Conservation (phyloP, 2,888 invertebrate genomes). For the Drosophila robusta region DNA sequence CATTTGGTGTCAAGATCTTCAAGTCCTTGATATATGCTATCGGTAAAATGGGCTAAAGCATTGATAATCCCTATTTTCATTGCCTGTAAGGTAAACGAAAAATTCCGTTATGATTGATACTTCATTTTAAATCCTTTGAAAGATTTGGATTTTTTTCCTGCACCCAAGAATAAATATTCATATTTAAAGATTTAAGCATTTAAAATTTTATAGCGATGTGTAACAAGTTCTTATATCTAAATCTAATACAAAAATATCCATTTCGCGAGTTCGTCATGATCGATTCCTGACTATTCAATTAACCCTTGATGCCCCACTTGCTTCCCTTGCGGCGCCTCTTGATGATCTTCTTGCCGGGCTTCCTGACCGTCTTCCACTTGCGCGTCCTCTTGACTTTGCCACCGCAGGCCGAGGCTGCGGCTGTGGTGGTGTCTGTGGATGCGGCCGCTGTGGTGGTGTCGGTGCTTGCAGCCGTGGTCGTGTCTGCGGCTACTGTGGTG, state of each 20-base stretch:
- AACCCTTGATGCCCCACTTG: slow-evolving; percentile 8
- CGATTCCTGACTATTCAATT: not conserved
- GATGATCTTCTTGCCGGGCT: not conserved
- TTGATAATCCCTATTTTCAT: too few relatives aligned
- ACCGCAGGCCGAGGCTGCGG: not conserved
- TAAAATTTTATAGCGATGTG: too few relatives aligned
- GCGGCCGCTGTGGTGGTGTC: too few relatives aligned
- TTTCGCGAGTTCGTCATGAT: not conserved
- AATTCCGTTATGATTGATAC: too few relatives aligned
- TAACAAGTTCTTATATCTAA: slow-evolving; percentile 17
- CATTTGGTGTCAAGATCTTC: too few relatives aligned
- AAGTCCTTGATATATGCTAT: too few relatives aligned
- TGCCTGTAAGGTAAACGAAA: too few relatives aligned
- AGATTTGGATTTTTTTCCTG: too few relatives aligned
- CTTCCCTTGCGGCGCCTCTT: not conserved
- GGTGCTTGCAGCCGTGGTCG: too few relatives aligned
- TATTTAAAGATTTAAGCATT: slow-evolving; percentile 1
- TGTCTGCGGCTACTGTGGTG: not conserved
- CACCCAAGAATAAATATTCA: slow-evolving; percentile 1
- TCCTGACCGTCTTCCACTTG: not conserved
- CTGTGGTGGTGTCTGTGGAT: not conserved
- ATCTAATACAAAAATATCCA: slow-evolving; percentile 3
- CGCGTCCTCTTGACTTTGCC: slow-evolving; percentile 1
- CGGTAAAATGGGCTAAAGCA: too few relatives aligned
- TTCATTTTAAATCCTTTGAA: too few relatives aligned